Conservation (phyloP, 2,888 invertebrate genomes). For the Cephus runcator region DNA sequence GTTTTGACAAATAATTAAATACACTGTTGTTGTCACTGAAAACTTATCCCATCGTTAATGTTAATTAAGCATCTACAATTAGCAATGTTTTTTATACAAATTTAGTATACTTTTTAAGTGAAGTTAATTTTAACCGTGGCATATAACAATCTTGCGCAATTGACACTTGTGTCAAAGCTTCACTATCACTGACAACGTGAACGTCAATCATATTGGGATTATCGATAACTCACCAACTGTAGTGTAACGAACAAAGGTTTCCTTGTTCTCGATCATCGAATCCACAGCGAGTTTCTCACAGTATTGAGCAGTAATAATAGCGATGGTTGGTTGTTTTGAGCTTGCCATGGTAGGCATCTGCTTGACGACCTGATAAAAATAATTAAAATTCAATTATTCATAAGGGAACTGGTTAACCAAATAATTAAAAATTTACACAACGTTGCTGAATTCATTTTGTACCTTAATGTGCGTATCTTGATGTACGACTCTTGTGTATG, state of each 20-base stretch:
- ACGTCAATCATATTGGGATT: not conserved
- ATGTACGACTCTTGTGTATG: slow-evolving; percentile 87
- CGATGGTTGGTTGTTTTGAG: slow-evolving; percentile 94
- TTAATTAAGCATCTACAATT: not conserved
- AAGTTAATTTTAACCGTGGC: not conserved
- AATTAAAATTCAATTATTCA: slow-evolving; percentile 7
- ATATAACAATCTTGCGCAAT: not conserved
- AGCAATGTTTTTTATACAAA: not conserved
- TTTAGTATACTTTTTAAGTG: not conserved
- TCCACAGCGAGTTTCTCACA: slow-evolving; percentile 98
- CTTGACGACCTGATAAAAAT: slow-evolving; percentile 78
- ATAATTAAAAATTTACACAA: not conserved
- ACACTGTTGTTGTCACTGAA: not conserved
- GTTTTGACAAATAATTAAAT: no score
- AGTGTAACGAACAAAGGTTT: slow-evolving; percentile 94
- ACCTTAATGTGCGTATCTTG: slow-evolving; percentile 85
- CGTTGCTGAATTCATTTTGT: slow-evolving; percentile 31
- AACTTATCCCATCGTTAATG: not conserved
- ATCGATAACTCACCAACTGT: slow-evolving; percentile 84
- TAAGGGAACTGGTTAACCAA: not conserved
- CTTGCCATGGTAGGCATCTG: slow-evolving; percentile 93
- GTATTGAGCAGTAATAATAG: slow-evolving; percentile 97
- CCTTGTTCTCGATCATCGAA: slow-evolving; percentile 97
- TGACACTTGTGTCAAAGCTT: not conserved
- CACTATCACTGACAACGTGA: not conserved